These are phyloP conservation scores for Echiichthys vipera DNA, from an alignment of 2,797 vertebrate genomes.

Conservation along the genomic window DNA sequence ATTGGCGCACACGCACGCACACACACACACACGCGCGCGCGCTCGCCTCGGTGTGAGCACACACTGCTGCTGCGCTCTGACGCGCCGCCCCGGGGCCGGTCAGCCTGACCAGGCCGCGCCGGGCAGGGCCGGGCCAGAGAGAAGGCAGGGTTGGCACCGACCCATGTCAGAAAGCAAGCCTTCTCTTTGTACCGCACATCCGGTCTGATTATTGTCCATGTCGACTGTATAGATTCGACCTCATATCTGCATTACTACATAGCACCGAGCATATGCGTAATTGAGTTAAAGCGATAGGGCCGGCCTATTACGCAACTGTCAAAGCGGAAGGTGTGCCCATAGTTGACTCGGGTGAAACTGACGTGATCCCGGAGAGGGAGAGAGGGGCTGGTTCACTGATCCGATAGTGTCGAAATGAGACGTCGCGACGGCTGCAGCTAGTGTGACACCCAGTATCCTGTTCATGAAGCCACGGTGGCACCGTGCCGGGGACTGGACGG, in stretches of 20 bases:
- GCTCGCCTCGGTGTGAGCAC: conserved; percentile 17
- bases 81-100: conserved; percentile 58
- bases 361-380: conserved; percentile 46
- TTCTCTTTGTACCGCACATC: conserved; percentile 22
- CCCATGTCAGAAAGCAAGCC: conserved; percentile 44
- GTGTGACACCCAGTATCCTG: conserved; percentile 42
- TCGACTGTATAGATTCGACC: conserved; percentile 27
- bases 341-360: conserved; percentile 55
- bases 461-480: conserved; percentile 28
- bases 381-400: conserved; percentile 24
- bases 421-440: conserved; percentile 44
- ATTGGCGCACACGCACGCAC: conserved; percentile 45
- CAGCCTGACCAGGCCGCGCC: conserved; percentile 63
- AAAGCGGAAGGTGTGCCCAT: conserved; percentile 74
- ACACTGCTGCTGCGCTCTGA: conserved; percentile 42
- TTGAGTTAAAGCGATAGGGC: conserved; percentile 47
- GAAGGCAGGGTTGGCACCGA: conserved; percentile 49
- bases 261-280: conserved; percentile 29
- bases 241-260: conserved; percentile 26
- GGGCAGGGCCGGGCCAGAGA: conserved; percentile 33
- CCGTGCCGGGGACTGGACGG: conserved; percentile 25
- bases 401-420: conserved; percentile 28
- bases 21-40: background rate
- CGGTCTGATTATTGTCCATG: conserved; percentile 9
- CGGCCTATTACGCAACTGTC: conserved; percentile 79